Evolutionary conservation across 2,113 vertebrate species (phyloP).

Genomic region (Telmatochromis brachygnathus): DNA sequence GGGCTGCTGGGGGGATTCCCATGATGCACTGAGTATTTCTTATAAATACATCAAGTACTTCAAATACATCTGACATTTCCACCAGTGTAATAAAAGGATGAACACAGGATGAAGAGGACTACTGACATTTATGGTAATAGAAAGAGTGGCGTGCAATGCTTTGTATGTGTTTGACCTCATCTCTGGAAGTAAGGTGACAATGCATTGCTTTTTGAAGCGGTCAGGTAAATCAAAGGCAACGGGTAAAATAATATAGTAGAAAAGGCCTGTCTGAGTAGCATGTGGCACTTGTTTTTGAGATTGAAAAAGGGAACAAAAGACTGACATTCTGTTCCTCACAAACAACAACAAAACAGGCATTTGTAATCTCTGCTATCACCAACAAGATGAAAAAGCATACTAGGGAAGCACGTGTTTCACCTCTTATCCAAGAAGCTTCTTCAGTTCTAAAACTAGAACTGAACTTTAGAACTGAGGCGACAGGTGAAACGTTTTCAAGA

Average conservation of each 20-base stretch:
- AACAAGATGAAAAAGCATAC: constrained; percentile 35
- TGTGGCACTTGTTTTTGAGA: constrained; percentile 1
- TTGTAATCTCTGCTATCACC: constrained; percentile 34
- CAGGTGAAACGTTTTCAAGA: neutral
- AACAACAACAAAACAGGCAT: constrained; percentile 22
- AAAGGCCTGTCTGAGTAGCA: neutral
- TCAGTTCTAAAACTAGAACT: neutral
- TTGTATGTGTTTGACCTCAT: constrained; percentile 68
- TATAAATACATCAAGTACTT: neutral
- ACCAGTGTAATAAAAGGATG: constrained; percentile 55
- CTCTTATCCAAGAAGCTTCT: neutral
- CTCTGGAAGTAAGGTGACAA: constrained; percentile 62
- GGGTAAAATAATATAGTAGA: constrained; percentile 51
- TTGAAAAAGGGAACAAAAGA: constrained; percentile 30
- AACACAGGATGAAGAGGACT: constrained; percentile 64
- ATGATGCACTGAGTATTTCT: neutral
- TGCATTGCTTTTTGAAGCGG: constrained; percentile 71
- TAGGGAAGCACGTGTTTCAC: neutral
- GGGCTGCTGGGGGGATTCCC: neutral
- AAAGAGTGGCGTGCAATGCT: constrained; percentile 44
- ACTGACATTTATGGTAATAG: constrained; percentile 79
- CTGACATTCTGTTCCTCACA: constrained; percentile 53
- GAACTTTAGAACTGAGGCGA: neutral
- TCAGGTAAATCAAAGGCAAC: constrained; percentile 60
- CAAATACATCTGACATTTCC: constrained; percentile 68